Evolutionary conservation across 2,797 vertebrate genomes (phyloP), one percentile per base, ranked within the genome.

Genomic region (Sebastes nivosus): DNA sequence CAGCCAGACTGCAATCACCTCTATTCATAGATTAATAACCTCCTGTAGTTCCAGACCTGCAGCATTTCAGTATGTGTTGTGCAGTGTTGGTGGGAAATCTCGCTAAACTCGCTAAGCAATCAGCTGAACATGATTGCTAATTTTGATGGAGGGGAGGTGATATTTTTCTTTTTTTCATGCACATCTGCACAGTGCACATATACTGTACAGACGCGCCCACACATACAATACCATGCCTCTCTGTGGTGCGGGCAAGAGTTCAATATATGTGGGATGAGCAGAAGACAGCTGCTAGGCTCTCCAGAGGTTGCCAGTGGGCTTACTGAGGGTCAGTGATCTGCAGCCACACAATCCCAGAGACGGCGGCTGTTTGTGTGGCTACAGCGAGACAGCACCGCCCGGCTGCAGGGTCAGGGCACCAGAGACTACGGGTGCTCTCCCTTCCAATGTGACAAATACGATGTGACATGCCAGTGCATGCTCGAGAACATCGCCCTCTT

Each of bases 381-480:
- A 67, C 73, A 68, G 75, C 68, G 30, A 74, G 84, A 80, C 83
- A 66, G 61, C 86, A 32, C 55, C 70, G 65, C 52, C 81, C 36
- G 24, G 72, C 84, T 81, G 69, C 80, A 74, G 93, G 92, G 92
- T 92, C 90, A 87, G 67, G 74, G 59, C 89, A 87, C 77, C 81
- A 38, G 90, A 75, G 92, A 93, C 70, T 25, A 55, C 8, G 72
- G 83, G 71, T 72, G 73, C 46, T 74, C 71, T 88, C 63, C 80
- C 82, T 75, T 88, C 66, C 14, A 65, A 85, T 87, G 85, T 92
- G 91, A 93, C 94, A 92, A 90, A 95, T 93, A 73, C 57, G 65
- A 91, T 79, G 89, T 91, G 94, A 92, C 92, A 89, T 75, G 77
- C 85, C 72, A 11, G 75, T 73, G 82, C 84, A 79, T 78, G 82